Base-by-base conservation (phyloP, 2,888 invertebrate species). In the Spialia ferax region DNA sequence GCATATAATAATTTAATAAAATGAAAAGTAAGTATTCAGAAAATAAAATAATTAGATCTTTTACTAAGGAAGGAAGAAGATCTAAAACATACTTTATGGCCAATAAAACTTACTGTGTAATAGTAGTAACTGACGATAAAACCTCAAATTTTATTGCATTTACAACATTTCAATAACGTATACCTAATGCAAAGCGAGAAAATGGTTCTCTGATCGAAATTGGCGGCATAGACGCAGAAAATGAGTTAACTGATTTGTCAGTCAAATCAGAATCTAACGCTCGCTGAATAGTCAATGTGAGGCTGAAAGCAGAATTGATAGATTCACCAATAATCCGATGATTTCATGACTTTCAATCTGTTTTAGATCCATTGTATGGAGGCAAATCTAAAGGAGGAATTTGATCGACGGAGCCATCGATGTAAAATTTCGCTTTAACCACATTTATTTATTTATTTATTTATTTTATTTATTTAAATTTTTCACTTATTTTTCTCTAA, bases 181-280 rank as follows among this genome's bases (percentile, higher is more conserved):
- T 42, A 60, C 60, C 54, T 20, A 59, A 60, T 29, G 60, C 66
- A 54, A 66, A 65, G 60, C 60, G 60, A 52, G 66, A 60, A 59
- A 59, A 59, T 38, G 38, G 38, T 29, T 55, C 45, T 20, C 29
- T 22, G 45, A 18, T 45, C 18, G 11, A 54, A 61, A 61, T 61
- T 42, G 42, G 22, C 29, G 38, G 59, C 38, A 50, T 22, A 32
- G 54, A 26, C 5, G 26, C 54, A 54, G 54, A 60, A 65, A 66
- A 66, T 54, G 60, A 60, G 66, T 60, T 60, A 52, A 42, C 52
- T 66, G 66, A 54, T 66, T 66, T 66, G 66, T 60, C 66, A 66
- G 60, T 66, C 66, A 66, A 60, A 66, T 60, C 52, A 26, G 59
- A 54, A 66, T 60, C 52, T 54, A 38, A 60, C 52, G 65, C 62